phyloP scores from a whole-genome alignment of 2,113 vertebrate genomes.

The Tragelaphus strepsiceros region DNA sequence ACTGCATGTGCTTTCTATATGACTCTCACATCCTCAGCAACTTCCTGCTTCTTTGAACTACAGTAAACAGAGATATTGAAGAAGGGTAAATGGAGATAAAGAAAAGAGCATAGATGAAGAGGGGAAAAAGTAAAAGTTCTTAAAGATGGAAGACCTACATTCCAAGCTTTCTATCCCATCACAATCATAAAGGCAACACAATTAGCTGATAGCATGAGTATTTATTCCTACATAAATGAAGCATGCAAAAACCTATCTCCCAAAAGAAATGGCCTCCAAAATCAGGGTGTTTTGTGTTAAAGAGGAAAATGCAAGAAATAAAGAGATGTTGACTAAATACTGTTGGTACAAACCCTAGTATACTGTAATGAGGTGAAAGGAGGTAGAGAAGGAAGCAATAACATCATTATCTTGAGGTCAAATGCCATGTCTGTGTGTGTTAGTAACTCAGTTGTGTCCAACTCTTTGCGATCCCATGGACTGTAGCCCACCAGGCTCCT shows the following conservation, averaged over 20 bases:
- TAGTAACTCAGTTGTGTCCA: background rate
- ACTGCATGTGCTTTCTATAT: background rate
- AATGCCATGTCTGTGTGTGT: background rate
- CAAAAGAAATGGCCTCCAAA: background rate
- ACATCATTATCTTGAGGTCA: background rate
- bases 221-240: background rate
- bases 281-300: background rate
- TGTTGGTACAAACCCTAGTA: background rate
- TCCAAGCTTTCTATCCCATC: background rate
- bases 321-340: background rate
- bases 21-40: background rate
- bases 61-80: background rate
- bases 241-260: background rate
- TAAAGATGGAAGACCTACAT: background rate
- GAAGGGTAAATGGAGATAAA: background rate
- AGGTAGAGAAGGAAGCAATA: background rate
- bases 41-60: background rate
- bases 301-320: background rate
- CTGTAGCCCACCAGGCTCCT: background rate
- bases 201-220: background rate
- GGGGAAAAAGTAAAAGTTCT: background rate
- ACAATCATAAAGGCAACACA: background rate
- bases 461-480: background rate
- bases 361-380: background rate
- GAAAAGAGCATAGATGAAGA: background rate